Evolutionary conservation across 2,888 invertebrate genomes (phyloP), one percentile per base, ranked within the genome.

Genomic region (Smittia aterrima): DNA sequence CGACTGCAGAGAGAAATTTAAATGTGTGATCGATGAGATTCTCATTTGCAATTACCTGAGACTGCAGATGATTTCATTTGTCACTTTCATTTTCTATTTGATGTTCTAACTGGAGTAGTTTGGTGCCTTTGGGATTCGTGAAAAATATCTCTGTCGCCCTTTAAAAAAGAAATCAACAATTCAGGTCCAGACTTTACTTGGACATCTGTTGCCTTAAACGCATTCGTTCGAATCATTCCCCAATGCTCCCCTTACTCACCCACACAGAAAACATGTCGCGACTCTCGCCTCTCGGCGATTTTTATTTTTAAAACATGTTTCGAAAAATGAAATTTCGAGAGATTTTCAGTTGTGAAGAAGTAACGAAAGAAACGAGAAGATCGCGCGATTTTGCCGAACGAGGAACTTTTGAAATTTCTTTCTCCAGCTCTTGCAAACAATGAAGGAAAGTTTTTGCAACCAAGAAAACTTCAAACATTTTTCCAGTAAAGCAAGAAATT

Each of bases 321-420:
- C 47, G 32, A 66, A 32, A 66, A 68, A 6, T 16, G 11, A 66
- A 40, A 7, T 32, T 53, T 27, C n/a, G 53, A 27, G 22, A 68
- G 47, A n/a, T 20, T 24, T 70, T 70, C 24, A 70, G 53, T 70
- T 70, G 13, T 27, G 41, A 47, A 41, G 27, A 53, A 70, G 53
- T 54, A 70, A 70, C 70, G 70, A 70, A 70, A 25, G 25, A 70
- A 70, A 47, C 68, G 68, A 68, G 68, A 68, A 47, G 47, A 47
- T 68, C 47, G 47, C 68, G 68, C 22, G 22, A 20, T n/a, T n/a
- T n/a, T n/a, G 32, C 9, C 32, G 32, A 32, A 3, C 32, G 32
- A 27, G 66, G n/a, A 66, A 68, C 3, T 20, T 24, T 68, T 4
- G 24, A 58, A 58, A 22, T 25, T 68, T 32, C 32, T 32, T 32